phyloP scores from a whole-genome alignment of 2,888 invertebrate genomes.

The Spodoptera littoralis region DNA sequence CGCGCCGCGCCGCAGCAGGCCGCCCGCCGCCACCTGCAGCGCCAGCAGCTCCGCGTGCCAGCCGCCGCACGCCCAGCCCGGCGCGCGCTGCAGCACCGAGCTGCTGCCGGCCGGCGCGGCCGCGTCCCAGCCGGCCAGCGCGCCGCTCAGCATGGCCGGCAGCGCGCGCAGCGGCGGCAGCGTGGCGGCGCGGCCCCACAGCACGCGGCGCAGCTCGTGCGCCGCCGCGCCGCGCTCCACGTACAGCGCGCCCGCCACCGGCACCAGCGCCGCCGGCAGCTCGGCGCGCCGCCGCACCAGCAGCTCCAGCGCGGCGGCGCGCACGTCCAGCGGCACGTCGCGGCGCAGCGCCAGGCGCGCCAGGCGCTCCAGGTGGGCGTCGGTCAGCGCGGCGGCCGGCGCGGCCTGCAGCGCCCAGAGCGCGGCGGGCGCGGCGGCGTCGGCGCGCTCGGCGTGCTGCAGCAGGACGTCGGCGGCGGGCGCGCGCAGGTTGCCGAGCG shows the following conservation, averaged over 20 bases:
- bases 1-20: slow-evolving; percentile 71
- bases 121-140: slow-evolving; percentile 63
- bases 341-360: slow-evolving; percentile 51
- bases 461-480: slow-evolving; percentile 63
- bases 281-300: slow-evolving; percentile 50
- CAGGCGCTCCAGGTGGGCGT: slow-evolving; percentile 49
- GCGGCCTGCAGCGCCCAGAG: slow-evolving; percentile 43
- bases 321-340: slow-evolving; percentile 60
- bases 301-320: slow-evolving; percentile 72
- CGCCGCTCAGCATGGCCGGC: slow-evolving; percentile 41
- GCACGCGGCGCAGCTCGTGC: slow-evolving; percentile 74
- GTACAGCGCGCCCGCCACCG: slow-evolving; percentile 52
- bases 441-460: slow-evolving; percentile 57
- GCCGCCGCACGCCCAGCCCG: slow-evolving; percentile 62
- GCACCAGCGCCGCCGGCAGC: slow-evolving; percentile 56
- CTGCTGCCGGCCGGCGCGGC: slow-evolving; percentile 64
- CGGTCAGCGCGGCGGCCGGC: slow-evolving; percentile 39
- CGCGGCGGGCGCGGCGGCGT: slow-evolving; percentile 52
- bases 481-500: slow-evolving; percentile 65
- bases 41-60: slow-evolving; percentile 68
- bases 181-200: slow-evolving; percentile 69
- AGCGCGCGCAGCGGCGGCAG: slow-evolving; percentile 40
- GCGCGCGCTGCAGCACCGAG: slow-evolving; percentile 65
- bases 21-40: slow-evolving; percentile 71
- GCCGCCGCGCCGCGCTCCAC: slow-evolving; percentile 42